Percentiles rank a stretch among this genome's conserved stretches.
These are phyloP conservation scores for Strigops habroptila DNA, from an alignment of 2,113 vertebrate genomes.

Conservation along the genomic window DNA sequence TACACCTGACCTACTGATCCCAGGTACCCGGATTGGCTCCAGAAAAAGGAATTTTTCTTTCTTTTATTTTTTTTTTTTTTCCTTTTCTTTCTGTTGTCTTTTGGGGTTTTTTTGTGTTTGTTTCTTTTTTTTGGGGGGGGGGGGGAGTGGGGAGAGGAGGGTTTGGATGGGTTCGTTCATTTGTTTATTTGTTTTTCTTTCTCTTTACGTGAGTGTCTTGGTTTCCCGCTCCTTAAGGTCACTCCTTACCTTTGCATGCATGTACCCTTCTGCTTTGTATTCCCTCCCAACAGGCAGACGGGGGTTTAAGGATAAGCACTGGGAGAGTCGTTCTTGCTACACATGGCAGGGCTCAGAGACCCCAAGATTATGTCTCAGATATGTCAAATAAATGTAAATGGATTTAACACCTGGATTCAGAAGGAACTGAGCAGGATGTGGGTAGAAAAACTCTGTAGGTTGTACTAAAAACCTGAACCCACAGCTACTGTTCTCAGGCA, in stretches of 20 bases:
- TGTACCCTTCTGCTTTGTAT: neutral
- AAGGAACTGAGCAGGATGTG: neutral
- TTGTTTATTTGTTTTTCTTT: neutral
- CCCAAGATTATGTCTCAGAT: neutral
- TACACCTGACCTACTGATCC: neutral
- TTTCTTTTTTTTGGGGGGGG: no score
- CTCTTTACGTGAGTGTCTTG: neutral
- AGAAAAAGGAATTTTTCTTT: neutral
- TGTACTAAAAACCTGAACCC: neutral
- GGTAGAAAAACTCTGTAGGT: neutral
- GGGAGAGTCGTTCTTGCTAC: rapidly evolving
- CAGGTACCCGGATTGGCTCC: neutral
- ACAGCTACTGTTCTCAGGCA: rapidly evolving
- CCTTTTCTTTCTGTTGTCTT: no score
- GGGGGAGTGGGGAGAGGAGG: no score
- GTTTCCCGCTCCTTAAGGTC: neutral
- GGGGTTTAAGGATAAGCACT: neutral
- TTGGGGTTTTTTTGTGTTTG: neutral
- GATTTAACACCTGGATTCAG: neutral
- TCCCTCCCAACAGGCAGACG: neutral
- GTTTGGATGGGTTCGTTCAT: neutral
- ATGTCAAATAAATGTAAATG: neutral
- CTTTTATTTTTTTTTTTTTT: neutral
- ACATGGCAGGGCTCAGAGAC: neutral
- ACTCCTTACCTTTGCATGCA: rapidly evolving